A percentile compares a stretch with the other conserved stretches of the same genome.
These are phyloP conservation scores for Meghimatium bilineatum DNA, from an alignment of 2,888 invertebrate genomes.

Conservation along the genomic window DNA sequence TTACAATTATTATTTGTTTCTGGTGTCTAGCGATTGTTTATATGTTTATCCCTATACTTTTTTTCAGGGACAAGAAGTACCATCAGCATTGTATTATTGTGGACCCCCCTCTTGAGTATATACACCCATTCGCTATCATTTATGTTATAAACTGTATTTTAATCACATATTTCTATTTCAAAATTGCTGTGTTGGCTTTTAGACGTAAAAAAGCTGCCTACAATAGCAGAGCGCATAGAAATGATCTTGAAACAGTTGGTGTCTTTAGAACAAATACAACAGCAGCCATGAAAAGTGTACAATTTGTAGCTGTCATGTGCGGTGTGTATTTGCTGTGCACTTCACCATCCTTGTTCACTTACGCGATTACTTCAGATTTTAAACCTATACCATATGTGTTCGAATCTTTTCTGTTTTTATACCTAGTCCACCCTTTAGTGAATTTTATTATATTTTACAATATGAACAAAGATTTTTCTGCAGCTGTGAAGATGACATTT, in stretches of 20 bases:
- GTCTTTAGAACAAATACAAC: neutral
- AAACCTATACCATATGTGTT: too few species aligned
- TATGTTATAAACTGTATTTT: neutral
- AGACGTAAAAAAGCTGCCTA: neutral
- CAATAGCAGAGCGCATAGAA: neutral
- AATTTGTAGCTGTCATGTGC: neutral
- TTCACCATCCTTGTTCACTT: too few species aligned
- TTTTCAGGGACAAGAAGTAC: neutral
- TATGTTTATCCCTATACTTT: neutral
- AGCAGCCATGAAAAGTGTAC: constrained; percentile 2
- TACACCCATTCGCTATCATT: neutral
- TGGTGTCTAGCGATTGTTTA: neutral
- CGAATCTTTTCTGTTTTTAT: too few species aligned
- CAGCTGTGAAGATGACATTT: neutral
- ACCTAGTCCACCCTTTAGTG: neutral
- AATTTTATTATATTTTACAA: neutral
- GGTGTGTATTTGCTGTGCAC: too few species aligned
- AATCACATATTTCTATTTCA: neutral
- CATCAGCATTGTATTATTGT: neutral
- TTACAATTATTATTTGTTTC: neutral
- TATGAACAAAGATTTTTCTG: neutral
- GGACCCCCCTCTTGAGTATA: neutral
- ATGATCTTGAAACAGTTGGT: too few species aligned
- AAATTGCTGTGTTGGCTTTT: neutral
- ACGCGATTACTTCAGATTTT: too few species aligned